These are phyloP conservation scores for Silurus glanis DNA, from an alignment of 2,113 vertebrate genomes.

Conservation along the genomic window DNA sequence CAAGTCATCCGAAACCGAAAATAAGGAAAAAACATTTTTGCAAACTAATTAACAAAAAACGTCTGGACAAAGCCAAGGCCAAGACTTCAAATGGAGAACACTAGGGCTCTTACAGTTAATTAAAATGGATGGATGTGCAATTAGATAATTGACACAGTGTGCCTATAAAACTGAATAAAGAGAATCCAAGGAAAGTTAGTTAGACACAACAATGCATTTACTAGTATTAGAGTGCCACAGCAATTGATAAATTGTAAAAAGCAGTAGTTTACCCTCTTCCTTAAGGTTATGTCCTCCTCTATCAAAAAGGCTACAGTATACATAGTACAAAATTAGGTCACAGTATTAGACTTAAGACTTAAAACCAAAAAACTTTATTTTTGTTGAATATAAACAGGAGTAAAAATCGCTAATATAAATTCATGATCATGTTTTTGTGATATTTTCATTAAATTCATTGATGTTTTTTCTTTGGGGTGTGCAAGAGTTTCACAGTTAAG, in stretches of 20 bases:
- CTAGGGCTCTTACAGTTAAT: conserved; percentile 49
- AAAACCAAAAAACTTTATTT: background rate
- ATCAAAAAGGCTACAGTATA: background rate
- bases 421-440: no score
- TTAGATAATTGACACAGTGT: background rate
- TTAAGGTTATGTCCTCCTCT: background rate
- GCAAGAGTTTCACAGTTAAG: background rate
- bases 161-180: background rate
- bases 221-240: conserved; percentile 18
- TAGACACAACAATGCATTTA: background rate
- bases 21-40: background rate
- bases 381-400: background rate
- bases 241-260: conserved; percentile 56
- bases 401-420: background rate
- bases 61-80: background rate
- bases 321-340: background rate
- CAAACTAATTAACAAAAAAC: background rate
- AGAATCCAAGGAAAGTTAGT: background rate
- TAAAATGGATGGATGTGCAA: conserved; percentile 17
- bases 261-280: background rate
- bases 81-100: background rate
- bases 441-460: background rate
- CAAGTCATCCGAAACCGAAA: background rate
- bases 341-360: background rate
- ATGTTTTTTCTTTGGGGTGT: background rate